Base-by-base conservation (phyloP, 2,797 vertebrate genomes). In the Adrianichthys oophorus region DNA sequence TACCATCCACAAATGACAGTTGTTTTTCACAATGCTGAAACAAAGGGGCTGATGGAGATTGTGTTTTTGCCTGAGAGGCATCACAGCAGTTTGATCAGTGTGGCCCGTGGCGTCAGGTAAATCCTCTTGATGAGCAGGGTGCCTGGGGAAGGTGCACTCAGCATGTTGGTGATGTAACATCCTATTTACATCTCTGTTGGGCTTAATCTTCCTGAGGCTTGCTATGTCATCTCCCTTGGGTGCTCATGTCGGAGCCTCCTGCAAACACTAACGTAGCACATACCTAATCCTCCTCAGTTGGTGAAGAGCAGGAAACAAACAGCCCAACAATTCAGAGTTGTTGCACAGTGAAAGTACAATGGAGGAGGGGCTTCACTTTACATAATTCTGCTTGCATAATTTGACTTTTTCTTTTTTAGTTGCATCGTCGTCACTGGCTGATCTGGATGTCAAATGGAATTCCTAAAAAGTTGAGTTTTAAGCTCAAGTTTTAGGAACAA, bases 121-220 rank as follows among this genome's bases (percentile, higher is more conserved):
- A 80, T 81, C 73, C 78, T 72, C 57, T 70, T 74, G 62, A 40
- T 51, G 49, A 65, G 64, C 58, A 65, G 40, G 59, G 53, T 42
- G 54, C 59, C 61, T 41, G 48, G 70, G 64, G 62, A 78, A 50
- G 42, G 66, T 40, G 56, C 46, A 48, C 65, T 85, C 76, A 90
- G 80, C 62, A 16, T 70, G 70, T 80, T 26, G 32, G 59, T 90
- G 83, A 89, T 81, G 66, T 85, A 86, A 90, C 68, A 77, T 79
- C 81, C 85, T 90, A 83, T 89, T 87, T 88, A 68, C 70, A 83
- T 89, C 86, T 64, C 71, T 19, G 52, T 59, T 57, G 74, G 68
- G 32, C 62, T 69, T 90, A 89, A 90, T 90, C 85, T 67, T 68
- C 73, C 76, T 56, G 23, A 60, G 74, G 52, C 76, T 70, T 65